Conservation (phyloP, 2,888 invertebrate genomes). For the Campoletis raptor region DNA sequence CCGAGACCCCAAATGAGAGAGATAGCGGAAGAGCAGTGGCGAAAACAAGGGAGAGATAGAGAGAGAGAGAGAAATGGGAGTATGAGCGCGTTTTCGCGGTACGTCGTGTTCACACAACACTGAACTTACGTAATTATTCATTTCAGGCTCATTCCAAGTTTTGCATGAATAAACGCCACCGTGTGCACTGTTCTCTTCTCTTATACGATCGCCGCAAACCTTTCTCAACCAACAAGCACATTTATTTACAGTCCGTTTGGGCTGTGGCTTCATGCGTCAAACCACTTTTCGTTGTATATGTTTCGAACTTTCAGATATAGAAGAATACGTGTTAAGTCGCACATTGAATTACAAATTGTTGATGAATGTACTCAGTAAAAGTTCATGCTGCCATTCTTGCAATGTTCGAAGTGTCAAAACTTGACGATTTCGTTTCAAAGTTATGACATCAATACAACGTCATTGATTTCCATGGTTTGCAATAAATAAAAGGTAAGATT, state of each 20-base stretch:
- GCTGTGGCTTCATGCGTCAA: conserved; percentile 57
- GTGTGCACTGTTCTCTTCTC: conserved; percentile 40
- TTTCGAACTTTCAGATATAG: conserved; percentile 27
- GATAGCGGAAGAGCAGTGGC: not conserved
- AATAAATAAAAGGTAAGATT: not conserved
- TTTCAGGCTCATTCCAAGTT: conserved; percentile 67
- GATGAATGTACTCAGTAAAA: not conserved
- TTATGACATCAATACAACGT: not conserved
- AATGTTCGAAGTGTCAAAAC: not conserved
- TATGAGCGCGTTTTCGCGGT: conserved; percentile 62
- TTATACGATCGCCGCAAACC: conserved; percentile 41
- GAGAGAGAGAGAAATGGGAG: conserved; percentile 25
- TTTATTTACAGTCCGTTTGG: conserved; percentile 25
- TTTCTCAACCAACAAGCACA: conserved; percentile 30
- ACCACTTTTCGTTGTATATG: conserved; percentile 19
- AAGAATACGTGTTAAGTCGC: not conserved
- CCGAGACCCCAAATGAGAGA: conserved; percentile 16
- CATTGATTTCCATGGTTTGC: not conserved
- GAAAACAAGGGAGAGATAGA: not conserved
- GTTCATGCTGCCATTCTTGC: not conserved
- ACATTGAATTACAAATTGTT: not conserved
- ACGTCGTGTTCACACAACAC: conserved; percentile 68
- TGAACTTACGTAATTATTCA: conserved; percentile 71
- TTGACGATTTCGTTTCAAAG: not conserved
- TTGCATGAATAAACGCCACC: conserved; percentile 70